Evolutionary conservation across 2,113 vertebrate genomes (phyloP), one percentile per base, ranked within the genome.

Genomic region (Syrmaticus mikado): DNA sequence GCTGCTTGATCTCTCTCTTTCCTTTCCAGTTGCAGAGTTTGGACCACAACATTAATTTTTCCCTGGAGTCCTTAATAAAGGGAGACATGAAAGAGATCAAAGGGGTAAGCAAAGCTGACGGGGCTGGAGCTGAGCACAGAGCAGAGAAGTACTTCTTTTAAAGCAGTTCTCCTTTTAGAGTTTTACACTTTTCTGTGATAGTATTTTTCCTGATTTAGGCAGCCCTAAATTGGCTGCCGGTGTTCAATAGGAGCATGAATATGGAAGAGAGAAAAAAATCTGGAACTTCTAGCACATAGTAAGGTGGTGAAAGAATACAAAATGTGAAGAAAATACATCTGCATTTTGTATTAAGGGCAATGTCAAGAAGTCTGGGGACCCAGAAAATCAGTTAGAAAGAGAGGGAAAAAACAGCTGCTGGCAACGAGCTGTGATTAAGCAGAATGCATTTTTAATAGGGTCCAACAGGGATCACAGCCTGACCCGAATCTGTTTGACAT

Each of bases 61-160:
- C 97, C 79, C 89, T 98, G 88, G 97, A 97, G 65, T 97, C 97
- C 4, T 82, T 98, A 72, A 94, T 98, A 45, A 98, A 98, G 92
- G 97, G 97, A 43, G 97, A 98, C 93, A 91, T 98, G 85, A 97
- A 97, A 78, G 97, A 97, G 61, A 96, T 97, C 36, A 97, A 98
- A 97, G 97, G 97, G 94, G 97, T 98, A 92, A 97, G 98, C 75
- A 55, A 40, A 46, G 41, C 70, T 62, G 30, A n/a, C 13, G 27
- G 41, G 20, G 10, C 28, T 70, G 55, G 55, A 24, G 16, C 36
- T 64, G 3, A 30, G 34, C 1, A 7, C 27, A 24, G 32, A 45
- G 27, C 11, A 52, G 21, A 67, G 43, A 3, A 6, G 17, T 58
- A 18, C 18, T 58, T 43, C 46, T 52, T 52, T 30, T 17, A 53